These are phyloP conservation scores for Oryzias celebensis DNA, from an alignment of 2,113 vertebrate genomes.

Conservation along the genomic window DNA sequence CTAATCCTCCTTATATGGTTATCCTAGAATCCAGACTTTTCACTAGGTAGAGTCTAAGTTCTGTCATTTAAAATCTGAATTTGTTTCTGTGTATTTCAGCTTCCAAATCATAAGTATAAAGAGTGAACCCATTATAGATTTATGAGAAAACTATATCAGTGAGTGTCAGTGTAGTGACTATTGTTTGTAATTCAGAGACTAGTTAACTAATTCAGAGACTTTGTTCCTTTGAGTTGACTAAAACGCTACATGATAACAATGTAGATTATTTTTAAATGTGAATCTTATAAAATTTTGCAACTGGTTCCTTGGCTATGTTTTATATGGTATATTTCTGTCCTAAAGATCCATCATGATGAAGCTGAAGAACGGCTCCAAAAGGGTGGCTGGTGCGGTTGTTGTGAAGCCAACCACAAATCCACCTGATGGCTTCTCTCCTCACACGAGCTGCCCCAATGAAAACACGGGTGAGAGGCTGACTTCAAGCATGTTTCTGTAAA, in stretches of 20 bases:
- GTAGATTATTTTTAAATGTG: too few species aligned
- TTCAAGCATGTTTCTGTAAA: slow-evolving; percentile 2
- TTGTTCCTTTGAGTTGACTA: too few species aligned
- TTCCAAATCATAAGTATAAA: too few species aligned
- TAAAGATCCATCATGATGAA: slow-evolving; percentile 82
- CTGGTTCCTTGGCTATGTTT: slow-evolving; percentile 4
- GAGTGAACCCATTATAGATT: too few species aligned
- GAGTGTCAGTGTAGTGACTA: too few species aligned
- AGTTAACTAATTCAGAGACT: too few species aligned
- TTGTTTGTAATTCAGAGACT: too few species aligned
- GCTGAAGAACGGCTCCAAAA: slow-evolving; percentile 77
- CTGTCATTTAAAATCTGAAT: background rate
- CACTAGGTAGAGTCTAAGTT: slow-evolving; percentile 75
- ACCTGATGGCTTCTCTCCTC: slow-evolving; percentile 80
- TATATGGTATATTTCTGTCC: background rate
- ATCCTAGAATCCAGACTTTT: slow-evolving; percentile 86
- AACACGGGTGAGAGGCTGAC: slow-evolving; percentile 69
- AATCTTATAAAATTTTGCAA: background rate
- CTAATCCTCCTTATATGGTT: slow-evolving; percentile 87
- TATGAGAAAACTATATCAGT: too few species aligned
- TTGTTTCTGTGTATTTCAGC: background rate
- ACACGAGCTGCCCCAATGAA: slow-evolving; percentile 87
- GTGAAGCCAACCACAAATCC: slow-evolving; percentile 74
- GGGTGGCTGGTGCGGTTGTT: slow-evolving; percentile 89
- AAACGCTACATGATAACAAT: too few species aligned